These are phyloP conservation scores for Perizoma flavofasciatum DNA, from an alignment of 2,888 invertebrate genomes.

Conservation along the genomic window DNA sequence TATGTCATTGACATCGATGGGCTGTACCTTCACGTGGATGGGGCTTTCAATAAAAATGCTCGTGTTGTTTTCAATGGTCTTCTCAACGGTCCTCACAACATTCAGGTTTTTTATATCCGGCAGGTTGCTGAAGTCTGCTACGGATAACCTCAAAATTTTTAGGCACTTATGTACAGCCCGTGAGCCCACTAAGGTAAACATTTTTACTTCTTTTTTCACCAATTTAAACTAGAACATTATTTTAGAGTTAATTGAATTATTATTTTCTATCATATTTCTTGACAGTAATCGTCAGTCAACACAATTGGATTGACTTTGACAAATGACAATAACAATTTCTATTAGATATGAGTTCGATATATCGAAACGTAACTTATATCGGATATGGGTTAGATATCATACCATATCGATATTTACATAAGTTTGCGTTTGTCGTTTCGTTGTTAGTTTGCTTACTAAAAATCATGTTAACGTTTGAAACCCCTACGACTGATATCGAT, in stretches of 20 bases:
- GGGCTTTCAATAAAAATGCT: slow-evolving; percentile 79
- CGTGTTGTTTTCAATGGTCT: slow-evolving; percentile 74
- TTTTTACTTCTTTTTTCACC: slow-evolving; percentile 47
- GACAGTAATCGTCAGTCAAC: slow-evolving; percentile 37
- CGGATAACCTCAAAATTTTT: slow-evolving; percentile 81
- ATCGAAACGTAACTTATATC: too few species aligned
- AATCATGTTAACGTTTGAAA: too few species aligned
- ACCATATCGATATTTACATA: too few species aligned
- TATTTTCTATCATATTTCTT: slow-evolving; percentile 46
- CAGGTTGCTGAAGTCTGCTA: slow-evolving; percentile 68
- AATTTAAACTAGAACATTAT: slow-evolving; percentile 44
- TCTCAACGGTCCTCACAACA: slow-evolving; percentile 76
- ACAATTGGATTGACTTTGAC: too few species aligned
- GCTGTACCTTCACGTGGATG: slow-evolving; percentile 77
- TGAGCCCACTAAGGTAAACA: slow-evolving; percentile 68
- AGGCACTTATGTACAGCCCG: slow-evolving; percentile 75
- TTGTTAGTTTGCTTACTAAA: too few species aligned
- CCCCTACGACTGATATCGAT: too few species aligned
- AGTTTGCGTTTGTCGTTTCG: too few species aligned
- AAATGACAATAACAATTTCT: too few species aligned
- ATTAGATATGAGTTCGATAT: too few species aligned
- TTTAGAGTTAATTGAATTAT: slow-evolving; percentile 45
- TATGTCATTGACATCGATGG: slow-evolving; percentile 74
- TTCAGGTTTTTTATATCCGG: slow-evolving; percentile 76
- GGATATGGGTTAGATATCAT: too few species aligned